These are phyloP conservation scores for Uria aalge DNA, from an alignment of 2,113 vertebrate genomes.

Conservation along the genomic window DNA sequence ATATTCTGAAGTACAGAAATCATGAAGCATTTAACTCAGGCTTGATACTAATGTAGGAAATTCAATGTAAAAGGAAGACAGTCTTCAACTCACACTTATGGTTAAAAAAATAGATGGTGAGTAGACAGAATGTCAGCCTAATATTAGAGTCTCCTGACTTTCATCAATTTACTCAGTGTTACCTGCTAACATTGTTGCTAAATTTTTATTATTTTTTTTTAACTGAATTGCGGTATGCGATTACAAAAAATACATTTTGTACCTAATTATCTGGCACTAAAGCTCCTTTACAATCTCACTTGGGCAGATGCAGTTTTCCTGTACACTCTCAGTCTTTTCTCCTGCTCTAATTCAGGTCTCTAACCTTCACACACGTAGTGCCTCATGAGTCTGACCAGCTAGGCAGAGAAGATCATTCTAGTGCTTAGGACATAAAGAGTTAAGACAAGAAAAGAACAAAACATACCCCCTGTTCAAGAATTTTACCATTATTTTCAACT, in stretches of 20 bases:
- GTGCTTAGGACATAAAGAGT: constrained; percentile 16
- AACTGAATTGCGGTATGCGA: not conserved
- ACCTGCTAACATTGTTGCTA: not conserved
- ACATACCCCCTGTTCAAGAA: constrained; percentile 13
- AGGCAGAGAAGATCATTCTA: constrained; percentile 55
- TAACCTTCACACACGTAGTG: constrained; percentile 24
- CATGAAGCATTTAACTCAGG: not conserved
- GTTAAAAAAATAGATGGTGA: constrained; percentile 28
- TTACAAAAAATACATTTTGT: constrained; percentile 6
- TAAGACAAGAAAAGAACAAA: constrained; percentile 40
- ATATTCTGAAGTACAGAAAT: constrained; percentile 52
- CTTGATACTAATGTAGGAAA: constrained; percentile 32
- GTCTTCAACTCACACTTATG: constrained; percentile 33
- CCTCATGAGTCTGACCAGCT: constrained; percentile 46
- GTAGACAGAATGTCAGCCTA: constrained; percentile 36
- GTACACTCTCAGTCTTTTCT: constrained; percentile 44
- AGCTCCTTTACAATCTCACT: constrained; percentile 8
- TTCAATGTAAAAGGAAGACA: constrained; percentile 42
- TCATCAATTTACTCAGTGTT: not conserved
- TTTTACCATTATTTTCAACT: constrained; percentile 14
- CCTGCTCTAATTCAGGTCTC: constrained; percentile 30
- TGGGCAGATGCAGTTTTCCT: constrained; percentile 17
- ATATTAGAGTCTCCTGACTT: constrained; percentile 10
- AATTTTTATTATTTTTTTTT: not conserved
- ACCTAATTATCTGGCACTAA: not conserved